Evolutionary conservation across 2,797 vertebrate genomes (phyloP), one percentile per base, ranked within the genome.

Genomic region (Avahi laniger): DNA sequence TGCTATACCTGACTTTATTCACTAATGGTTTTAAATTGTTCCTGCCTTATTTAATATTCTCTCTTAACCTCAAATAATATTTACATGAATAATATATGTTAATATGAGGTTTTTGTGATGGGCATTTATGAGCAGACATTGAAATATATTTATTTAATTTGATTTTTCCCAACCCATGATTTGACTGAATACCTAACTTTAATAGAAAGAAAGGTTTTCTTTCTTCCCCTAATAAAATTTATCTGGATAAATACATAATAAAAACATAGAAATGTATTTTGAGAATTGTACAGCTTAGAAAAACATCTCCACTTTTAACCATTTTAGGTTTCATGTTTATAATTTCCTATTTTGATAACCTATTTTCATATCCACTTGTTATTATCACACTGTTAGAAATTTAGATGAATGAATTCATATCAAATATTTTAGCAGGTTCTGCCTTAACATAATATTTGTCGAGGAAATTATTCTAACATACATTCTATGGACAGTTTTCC

Each of bases 371-470:
- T 73, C 38, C 2, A 13, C 35, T 78, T 92, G 72, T 50, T 89
- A 78, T 65, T 95, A 81, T 50, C 43, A 79, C 7, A 67, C 30
- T 61, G 30, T 85, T 82, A 79, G 20, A 82, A 93, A 96, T 85
- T 79, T 82, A 78, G 52, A 59, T 57, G 67, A 70, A 41, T 79
- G 30, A 75, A 80, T 92, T 48, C 22, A 89, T 76, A 88, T 94
- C n/a, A 96, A 89, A 82, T 88, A 91, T 80, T 79, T 92, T 94
- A 95, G 52, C 52, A 92, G 57, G n/a, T 76, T 92, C 48, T 91
- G 28, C 43, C n/a, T 80, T 85, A 65, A 87, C 38, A 7, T 89
- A 54, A 81, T 75, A 70, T 88, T 90, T 79, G 59, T 41, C 63
- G n/a, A 95, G 63, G 14, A 94, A 92, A 96, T 57, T 90, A 83